Conservation (phyloP, 2,888 invertebrate genomes). For the Drosophila nigritarsus region DNA sequence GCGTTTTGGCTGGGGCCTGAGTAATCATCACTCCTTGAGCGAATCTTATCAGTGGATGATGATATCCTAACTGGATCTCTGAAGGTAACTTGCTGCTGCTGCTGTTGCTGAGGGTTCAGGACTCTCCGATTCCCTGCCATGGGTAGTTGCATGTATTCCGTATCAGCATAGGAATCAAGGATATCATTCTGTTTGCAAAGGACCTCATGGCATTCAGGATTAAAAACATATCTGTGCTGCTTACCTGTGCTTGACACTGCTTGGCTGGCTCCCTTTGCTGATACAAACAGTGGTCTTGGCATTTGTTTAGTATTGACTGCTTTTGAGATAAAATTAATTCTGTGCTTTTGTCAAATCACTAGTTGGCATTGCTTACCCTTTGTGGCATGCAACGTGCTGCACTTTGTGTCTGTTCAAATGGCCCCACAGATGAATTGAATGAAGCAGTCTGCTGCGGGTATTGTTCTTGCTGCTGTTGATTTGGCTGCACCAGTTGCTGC, state of each 20-base stretch:
- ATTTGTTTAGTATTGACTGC: slow-evolving; percentile 4
- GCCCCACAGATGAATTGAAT: background rate
- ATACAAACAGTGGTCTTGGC: background rate
- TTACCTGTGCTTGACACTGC: slow-evolving; percentile 17
- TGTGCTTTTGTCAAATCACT: background rate
- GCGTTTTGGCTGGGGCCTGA: background rate
- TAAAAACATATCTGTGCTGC: background rate
- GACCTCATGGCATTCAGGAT: background rate
- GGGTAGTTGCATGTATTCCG: slow-evolving; percentile 26
- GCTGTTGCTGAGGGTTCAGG: background rate
- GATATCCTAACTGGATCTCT: background rate
- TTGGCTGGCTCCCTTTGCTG: background rate
- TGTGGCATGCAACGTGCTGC: slow-evolving; percentile 12
- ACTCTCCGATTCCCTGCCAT: background rate
- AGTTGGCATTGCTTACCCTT: slow-evolving; percentile 14
- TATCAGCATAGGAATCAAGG: slow-evolving; percentile 7
- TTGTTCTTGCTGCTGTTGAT: background rate
- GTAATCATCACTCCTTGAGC: background rate
- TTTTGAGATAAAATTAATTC: background rate
- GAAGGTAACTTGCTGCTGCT: slow-evolving; percentile 21
- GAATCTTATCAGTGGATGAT: background rate
- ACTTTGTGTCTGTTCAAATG: slow-evolving; percentile 11
- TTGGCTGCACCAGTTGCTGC: background rate
- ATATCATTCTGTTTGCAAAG: background rate
- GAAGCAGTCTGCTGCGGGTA: background rate